phyloP scores from a whole-genome alignment of 2,888 invertebrate genomes.

The Meloe dianella region DNA sequence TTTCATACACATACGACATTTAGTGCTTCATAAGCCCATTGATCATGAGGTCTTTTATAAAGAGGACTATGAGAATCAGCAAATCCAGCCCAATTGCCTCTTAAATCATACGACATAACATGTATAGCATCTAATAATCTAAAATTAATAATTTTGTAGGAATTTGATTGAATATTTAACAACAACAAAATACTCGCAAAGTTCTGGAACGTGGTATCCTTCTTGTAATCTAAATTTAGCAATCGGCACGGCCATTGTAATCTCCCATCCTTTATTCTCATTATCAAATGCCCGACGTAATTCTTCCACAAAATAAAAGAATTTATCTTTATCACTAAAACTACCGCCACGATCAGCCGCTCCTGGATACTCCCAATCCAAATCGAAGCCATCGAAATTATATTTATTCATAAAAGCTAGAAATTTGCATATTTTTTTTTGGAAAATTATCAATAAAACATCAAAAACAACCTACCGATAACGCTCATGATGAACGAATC shows the following conservation, averaged over 20 bases:
- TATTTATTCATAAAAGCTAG: conserved; percentile 77
- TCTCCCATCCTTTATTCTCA: conserved; percentile 79
- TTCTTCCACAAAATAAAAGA: conserved; percentile 83
- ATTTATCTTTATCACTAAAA: conserved; percentile 82
- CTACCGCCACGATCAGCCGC: conserved; percentile 86
- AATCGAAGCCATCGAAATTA: conserved; percentile 83
- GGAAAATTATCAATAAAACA: background rate
- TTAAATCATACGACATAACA: conserved; percentile 85
- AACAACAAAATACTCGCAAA: conserved; percentile 75
- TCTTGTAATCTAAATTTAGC: conserved; percentile 87
- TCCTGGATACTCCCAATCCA: conserved; percentile 92
- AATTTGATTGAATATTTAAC: conserved; percentile 2
- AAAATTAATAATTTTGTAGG: conserved; percentile 37
- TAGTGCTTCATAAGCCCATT: conserved; percentile 86
- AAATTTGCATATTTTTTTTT: background rate
- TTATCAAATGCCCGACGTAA: conserved; percentile 78
- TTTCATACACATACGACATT: conserved; percentile 75
- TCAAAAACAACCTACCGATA: conserved; percentile 64
- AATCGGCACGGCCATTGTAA: conserved; percentile 88
- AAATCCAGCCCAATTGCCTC: conserved; percentile 91
- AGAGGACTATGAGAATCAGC: conserved; percentile 89
- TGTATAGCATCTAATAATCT: conserved; percentile 81
- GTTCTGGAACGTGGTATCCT: conserved; percentile 88
- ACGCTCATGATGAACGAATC: conserved; percentile 76
- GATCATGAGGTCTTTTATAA: conserved; percentile 84